Evolutionary conservation across 2,113 vertebrate species (phyloP).

Genomic region (Agapornis roseicollis): DNA sequence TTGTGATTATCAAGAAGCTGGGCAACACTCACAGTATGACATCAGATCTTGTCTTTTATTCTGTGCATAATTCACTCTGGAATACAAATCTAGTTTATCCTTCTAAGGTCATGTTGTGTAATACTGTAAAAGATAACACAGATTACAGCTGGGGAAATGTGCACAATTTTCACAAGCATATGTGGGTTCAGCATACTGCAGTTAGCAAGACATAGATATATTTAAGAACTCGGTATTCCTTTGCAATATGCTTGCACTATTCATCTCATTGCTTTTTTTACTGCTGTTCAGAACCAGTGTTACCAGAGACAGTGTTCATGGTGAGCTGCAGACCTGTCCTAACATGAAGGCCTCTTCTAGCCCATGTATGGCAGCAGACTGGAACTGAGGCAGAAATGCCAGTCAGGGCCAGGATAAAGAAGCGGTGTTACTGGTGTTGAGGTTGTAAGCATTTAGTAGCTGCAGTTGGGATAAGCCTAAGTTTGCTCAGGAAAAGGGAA

Average conservation of each 20-base stretch:
- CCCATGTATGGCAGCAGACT: not conserved
- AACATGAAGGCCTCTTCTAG: not conserved
- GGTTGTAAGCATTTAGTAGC: not conserved
- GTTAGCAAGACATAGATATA: not conserved
- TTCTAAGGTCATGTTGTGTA: not conserved
- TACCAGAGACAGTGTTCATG: not conserved
- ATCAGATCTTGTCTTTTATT: not conserved
- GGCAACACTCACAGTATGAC: fast-evolving
- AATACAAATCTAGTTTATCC: not conserved
- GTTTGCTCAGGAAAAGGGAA: not conserved
- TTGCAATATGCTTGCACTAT: not conserved
- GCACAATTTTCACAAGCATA: not conserved
- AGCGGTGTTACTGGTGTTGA: not conserved
- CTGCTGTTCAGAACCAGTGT: not conserved
- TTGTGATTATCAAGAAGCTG: not conserved
- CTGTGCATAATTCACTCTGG: not conserved
- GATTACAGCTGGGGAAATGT: not conserved
- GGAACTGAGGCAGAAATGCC: not conserved
- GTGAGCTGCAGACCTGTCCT: not conserved
- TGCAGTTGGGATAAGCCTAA: not conserved
- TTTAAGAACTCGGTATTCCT: not conserved
- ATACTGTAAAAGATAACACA: not conserved
- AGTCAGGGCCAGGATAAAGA: not conserved
- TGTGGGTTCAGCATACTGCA: not conserved
- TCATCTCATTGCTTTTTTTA: not conserved